Conservation (phyloP, 2,888 invertebrate species). For the Ptilodon capucinus region DNA sequence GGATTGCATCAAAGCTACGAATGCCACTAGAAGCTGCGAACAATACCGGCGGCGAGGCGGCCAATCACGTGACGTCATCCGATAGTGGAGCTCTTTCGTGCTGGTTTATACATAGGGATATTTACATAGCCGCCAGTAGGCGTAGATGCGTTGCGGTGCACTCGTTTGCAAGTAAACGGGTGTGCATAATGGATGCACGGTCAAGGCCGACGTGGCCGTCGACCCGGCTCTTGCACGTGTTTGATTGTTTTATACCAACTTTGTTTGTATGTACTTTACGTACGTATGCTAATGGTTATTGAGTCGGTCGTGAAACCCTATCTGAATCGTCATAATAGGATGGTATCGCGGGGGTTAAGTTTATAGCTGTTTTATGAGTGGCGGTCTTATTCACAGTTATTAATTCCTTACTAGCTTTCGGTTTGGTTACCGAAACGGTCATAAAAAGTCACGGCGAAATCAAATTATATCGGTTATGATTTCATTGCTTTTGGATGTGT, state of each 20-base stretch:
- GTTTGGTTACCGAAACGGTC: neutral
- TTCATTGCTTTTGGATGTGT: no score
- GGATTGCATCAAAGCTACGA: slow-evolving; percentile 29
- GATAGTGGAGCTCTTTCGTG: slow-evolving; percentile 34
- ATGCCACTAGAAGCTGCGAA: slow-evolving; percentile 28
- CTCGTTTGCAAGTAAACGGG: slow-evolving; percentile 76
- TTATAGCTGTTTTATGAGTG: neutral
- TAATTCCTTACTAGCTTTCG: neutral
- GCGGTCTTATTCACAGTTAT: slow-evolving; percentile 1
- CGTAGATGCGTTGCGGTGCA: slow-evolving; percentile 69
- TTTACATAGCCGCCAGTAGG: slow-evolving; percentile 45
- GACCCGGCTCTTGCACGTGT: slow-evolving; percentile 68
- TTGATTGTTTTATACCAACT: slow-evolving; percentile 64
- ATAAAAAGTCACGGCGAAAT: neutral
- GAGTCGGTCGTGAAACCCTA: neutral
- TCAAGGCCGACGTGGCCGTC: slow-evolving; percentile 70
- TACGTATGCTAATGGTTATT: slow-evolving; percentile 14
- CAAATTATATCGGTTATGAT: neutral
- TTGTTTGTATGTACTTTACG: slow-evolving; percentile 35
- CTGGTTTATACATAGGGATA: slow-evolving; percentile 35
- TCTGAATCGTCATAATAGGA: neutral
- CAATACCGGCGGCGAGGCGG: slow-evolving; percentile 21
- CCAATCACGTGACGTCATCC: slow-evolving; percentile 36
- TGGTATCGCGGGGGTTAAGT: neutral
- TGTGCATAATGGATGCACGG: slow-evolving; percentile 79